Conservation (phyloP, 2,113 vertebrate species). For the Chroicocephalus ridibundus region DNA sequence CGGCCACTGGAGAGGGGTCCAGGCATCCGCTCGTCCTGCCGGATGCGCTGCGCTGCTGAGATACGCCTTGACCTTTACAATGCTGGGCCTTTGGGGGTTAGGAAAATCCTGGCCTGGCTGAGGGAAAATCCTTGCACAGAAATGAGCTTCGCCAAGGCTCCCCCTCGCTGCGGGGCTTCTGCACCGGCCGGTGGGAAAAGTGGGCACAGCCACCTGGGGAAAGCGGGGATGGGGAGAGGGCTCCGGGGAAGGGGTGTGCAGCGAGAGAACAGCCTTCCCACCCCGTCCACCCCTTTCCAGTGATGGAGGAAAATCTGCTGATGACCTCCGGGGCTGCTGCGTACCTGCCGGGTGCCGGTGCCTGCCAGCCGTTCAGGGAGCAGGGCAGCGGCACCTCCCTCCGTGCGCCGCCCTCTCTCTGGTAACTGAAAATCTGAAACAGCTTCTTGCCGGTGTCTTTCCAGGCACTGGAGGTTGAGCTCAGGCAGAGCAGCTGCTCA, state of each 20-base stretch:
- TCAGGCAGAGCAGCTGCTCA: constrained; percentile 7
- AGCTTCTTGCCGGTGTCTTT: not conserved
- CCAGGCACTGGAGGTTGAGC: not conserved
- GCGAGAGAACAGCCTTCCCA: not conserved
- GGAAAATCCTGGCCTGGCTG: not conserved
- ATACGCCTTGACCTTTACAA: not conserved
- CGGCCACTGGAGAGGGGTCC: not conserved
- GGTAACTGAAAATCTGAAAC: not conserved
- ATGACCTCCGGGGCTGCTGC: not conserved
- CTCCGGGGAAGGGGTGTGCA: not conserved
- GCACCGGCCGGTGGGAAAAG: rapidly evolving
- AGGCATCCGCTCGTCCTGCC: not conserved
- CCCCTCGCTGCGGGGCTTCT: rapidly evolving
- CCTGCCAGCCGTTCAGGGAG: not conserved
- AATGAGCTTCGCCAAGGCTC: not conserved
- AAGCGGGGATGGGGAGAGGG: not conserved
- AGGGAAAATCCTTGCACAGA: not conserved
- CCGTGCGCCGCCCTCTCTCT: not conserved
- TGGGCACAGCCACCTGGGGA: rapidly evolving
- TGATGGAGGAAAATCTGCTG: not conserved
- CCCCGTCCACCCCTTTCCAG: not conserved
- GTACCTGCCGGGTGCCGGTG: not conserved
- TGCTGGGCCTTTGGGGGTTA: not conserved
- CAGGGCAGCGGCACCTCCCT: not conserved
- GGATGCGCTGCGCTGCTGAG: not conserved